These are phyloP conservation scores for Willisornis vidua DNA, from an alignment of 2,113 vertebrate genomes.

Conservation along the genomic window DNA sequence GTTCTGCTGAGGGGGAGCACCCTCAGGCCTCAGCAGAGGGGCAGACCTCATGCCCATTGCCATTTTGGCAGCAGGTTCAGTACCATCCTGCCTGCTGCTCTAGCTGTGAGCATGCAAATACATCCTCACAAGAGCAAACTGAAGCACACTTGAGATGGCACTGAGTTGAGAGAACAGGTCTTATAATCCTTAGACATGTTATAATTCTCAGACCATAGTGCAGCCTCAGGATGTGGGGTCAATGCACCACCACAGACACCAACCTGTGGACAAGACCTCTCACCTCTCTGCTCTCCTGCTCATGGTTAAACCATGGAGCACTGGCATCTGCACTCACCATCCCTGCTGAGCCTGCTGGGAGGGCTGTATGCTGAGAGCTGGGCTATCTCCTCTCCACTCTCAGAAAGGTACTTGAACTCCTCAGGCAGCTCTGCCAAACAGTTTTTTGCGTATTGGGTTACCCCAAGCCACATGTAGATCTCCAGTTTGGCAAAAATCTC, in stretches of 20 bases:
- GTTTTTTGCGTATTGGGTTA: slow-evolving; percentile 86
- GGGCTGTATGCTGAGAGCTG: slow-evolving; percentile 50
- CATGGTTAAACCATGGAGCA: not conserved
- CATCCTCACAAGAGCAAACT: not conserved
- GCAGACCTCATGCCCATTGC: not conserved
- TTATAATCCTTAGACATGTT: not conserved
- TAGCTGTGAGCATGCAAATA: not conserved
- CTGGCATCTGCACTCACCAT: slow-evolving; percentile 74
- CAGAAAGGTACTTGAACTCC: slow-evolving; percentile 81
- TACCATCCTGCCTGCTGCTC: not conserved
- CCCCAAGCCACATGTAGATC: slow-evolving; percentile 91
- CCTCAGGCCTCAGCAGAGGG: not conserved
- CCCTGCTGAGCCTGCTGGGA: slow-evolving; percentile 79
- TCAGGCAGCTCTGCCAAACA: slow-evolving; percentile 79
- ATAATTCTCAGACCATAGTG: not conserved
- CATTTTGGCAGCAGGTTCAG: not conserved
- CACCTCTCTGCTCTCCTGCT: not conserved
- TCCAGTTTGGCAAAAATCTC: slow-evolving; percentile 92
- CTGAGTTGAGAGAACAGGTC: not conserved
- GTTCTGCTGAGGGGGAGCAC: not conserved
- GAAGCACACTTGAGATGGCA: not conserved
- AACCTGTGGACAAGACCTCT: not conserved
- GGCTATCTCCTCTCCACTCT: slow-evolving; percentile 46
- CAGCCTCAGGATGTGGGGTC: not conserved
- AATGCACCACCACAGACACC: not conserved